Evolutionary conservation across 2,113 vertebrate genomes (phyloP).

Genomic region (Pipra filicauda): DNA sequence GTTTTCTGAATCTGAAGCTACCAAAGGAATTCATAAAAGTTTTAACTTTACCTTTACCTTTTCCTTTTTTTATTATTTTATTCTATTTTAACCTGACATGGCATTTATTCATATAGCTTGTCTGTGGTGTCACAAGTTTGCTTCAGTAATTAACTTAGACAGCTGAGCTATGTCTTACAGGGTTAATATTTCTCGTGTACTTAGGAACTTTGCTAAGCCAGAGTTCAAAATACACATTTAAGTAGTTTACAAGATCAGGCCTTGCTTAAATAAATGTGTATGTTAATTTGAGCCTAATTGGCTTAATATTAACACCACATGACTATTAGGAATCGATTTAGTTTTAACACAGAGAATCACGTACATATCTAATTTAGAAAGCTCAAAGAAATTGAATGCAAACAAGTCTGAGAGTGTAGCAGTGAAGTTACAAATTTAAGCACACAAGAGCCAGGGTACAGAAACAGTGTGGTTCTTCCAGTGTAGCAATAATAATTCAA

Average conservation of each 20-base stretch:
- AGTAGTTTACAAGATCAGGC: background rate
- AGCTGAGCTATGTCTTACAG: background rate
- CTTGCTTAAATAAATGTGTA: conserved; percentile 31
- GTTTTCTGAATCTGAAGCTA: background rate
- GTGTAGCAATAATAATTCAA: conserved; percentile 32
- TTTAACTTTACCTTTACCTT: background rate
- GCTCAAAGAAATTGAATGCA: conserved; percentile 50
- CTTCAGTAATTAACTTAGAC: background rate
- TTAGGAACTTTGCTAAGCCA: background rate
- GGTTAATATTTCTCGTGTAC: background rate
- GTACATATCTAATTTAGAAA: conserved; percentile 43
- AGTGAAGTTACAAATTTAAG: conserved; percentile 56
- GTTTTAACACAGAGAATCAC: background rate
- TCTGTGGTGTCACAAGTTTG: background rate
- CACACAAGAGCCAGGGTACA: conserved; percentile 31
- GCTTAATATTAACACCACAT: conserved; percentile 51
- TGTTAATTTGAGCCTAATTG: conserved; percentile 48
- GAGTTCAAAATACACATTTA: background rate
- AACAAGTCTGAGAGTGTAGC: conserved; percentile 20
- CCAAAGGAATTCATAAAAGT: background rate
- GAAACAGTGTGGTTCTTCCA: conserved; percentile 42
- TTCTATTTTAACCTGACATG: background rate
- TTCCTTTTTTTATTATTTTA: background rate
- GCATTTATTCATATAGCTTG: background rate
- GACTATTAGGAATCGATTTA: conserved; percentile 55